Percentiles rank a stretch among this genome's conserved stretches.
These are phyloP conservation scores for Malacoraja senta DNA, from an alignment of 2,797 vertebrate genomes.

Conservation along the genomic window DNA sequence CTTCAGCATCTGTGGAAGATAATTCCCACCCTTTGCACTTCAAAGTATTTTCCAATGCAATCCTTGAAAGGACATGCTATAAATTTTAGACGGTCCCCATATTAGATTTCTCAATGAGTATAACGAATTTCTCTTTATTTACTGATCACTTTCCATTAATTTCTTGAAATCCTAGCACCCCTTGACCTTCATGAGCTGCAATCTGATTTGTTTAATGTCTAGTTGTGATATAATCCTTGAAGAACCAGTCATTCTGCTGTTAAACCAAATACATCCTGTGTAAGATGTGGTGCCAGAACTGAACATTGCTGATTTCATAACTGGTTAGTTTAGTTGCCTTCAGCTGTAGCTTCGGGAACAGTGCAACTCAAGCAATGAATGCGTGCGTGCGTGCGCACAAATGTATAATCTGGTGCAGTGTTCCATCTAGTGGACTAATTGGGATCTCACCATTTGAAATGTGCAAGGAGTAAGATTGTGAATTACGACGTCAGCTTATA, in stretches of 20 bases:
- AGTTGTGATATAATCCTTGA: not conserved
- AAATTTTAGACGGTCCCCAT: not conserved
- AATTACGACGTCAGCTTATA: not conserved
- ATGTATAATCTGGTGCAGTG: not conserved
- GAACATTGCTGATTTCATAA: not conserved
- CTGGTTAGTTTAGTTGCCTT: not conserved
- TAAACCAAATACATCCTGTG: not conserved
- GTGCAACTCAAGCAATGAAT: too few relatives aligned
- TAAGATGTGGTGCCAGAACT: not conserved
- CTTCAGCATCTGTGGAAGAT: not conserved
- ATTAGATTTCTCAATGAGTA: not conserved
- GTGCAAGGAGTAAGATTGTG: not conserved
- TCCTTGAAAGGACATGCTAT: not conserved
- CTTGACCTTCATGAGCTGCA: not conserved
- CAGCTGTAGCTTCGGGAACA: not conserved
- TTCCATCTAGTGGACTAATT: not conserved
- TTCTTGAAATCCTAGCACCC: not conserved
- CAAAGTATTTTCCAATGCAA: not conserved
- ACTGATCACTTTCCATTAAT: not conserved
- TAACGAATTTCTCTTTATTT: not conserved
- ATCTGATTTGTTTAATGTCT: not conserved
- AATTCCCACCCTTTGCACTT: not conserved
- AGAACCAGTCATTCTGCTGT: not conserved
- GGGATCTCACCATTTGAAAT: conserved; percentile 15
- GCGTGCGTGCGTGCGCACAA: not conserved